Evolutionary conservation across 2,888 invertebrate species (phyloP).

Genomic region (Cremastobaeus sp.): DNA sequence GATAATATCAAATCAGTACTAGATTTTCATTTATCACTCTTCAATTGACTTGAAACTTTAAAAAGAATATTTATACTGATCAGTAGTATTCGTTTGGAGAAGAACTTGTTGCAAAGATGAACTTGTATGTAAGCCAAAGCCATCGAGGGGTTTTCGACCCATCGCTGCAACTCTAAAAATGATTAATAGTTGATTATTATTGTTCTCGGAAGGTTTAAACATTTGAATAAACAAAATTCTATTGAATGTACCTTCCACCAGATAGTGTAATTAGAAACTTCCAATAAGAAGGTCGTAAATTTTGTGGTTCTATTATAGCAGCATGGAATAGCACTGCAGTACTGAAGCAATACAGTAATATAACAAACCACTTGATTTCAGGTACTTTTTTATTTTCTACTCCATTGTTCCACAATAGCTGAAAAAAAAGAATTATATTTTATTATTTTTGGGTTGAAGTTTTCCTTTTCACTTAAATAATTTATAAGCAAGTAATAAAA

Average conservation of each 20-base stretch:
- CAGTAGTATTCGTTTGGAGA: conserved; percentile 77
- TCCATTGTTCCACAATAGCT: conserved; percentile 87
- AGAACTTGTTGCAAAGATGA: conserved; percentile 79
- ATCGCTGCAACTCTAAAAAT: conserved; percentile 47
- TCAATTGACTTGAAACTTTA: conserved; percentile 61
- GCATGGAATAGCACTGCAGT: conserved; percentile 89
- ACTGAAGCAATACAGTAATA: conserved; percentile 86
- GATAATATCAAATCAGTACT: too few relatives aligned
- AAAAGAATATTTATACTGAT: conserved; percentile 71
- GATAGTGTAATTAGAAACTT: conserved; percentile 88
- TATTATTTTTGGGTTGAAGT: too few relatives aligned
- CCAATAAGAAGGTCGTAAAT: conserved; percentile 89
- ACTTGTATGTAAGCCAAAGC: conserved; percentile 82
- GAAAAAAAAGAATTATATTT: conserved; percentile 63
- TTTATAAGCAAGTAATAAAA: too few relatives aligned
- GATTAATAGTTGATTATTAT: too few relatives aligned
- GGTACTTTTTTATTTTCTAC: conserved; percentile 83
- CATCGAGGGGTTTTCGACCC: conserved; percentile 80
- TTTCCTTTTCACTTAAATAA: too few relatives aligned
- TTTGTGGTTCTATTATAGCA: conserved; percentile 88
- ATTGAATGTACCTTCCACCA: conserved; percentile 84
- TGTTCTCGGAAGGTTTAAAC: too few relatives aligned
- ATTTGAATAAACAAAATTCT: too few relatives aligned
- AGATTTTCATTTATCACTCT: not conserved
- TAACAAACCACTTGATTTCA: conserved; percentile 84